Conservation (phyloP, 2,113 vertebrate genomes). For the Colius striatus region DNA sequence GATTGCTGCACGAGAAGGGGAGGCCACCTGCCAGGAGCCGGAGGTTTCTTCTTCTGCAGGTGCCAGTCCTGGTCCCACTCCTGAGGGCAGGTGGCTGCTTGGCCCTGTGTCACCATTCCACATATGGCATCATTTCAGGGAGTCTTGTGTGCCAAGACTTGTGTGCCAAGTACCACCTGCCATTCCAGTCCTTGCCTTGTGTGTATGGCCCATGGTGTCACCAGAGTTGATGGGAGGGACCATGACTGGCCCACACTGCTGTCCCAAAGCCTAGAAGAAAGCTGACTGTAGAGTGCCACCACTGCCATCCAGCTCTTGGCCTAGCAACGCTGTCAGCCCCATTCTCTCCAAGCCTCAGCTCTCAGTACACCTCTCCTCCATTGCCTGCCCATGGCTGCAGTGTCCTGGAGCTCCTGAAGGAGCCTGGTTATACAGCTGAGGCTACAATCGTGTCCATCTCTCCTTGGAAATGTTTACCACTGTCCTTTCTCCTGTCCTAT, state of each 20-base stretch:
- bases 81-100: background rate
- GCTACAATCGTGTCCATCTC: rapidly evolving
- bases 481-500: background rate
- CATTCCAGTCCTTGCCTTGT: rapidly evolving
- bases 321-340: rapidly evolving
- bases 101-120: background rate
- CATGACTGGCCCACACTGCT: background rate
- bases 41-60: background rate
- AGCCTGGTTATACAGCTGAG: background rate
- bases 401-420: background rate
- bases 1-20: rapidly evolving
- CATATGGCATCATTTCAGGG: rapidly evolving
- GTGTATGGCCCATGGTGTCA: rapidly evolving
- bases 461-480: background rate
- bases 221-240: background rate
- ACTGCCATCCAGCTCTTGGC: background rate
- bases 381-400: background rate
- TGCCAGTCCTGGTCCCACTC: background rate
- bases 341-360: background rate
- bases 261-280: background rate
- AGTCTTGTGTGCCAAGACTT: no score
- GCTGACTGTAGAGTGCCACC: background rate
- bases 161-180: rapidly evolving
- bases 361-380: background rate
- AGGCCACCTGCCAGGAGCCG: background rate